phyloP scores from a whole-genome alignment of 2,888 invertebrate species.

The Masnerella sp. region DNA sequence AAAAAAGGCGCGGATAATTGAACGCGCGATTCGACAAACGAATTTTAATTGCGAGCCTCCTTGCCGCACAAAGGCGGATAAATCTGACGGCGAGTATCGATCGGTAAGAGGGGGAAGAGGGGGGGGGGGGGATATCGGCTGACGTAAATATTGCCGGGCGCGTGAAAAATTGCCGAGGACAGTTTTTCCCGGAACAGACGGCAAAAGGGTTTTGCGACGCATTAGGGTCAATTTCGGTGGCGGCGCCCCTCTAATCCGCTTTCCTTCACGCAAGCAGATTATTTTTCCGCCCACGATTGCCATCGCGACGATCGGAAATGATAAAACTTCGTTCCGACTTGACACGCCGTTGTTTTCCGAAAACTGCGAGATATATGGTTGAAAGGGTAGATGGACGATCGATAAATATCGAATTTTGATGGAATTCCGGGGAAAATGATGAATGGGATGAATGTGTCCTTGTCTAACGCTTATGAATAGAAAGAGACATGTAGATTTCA shows the following conservation, averaged over 20 bases:
- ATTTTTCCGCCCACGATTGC: constrained; percentile 21
- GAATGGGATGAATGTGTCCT: too few species aligned
- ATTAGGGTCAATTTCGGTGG: constrained; percentile 36
- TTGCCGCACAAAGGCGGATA: constrained; percentile 7
- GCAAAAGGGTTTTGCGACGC: constrained; percentile 30
- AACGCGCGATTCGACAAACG: constrained; percentile 32
- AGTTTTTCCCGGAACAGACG: constrained; percentile 21
- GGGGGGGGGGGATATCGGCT: constrained; percentile 25
- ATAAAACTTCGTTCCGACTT: too few species aligned
- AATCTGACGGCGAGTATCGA: constrained; percentile 44
- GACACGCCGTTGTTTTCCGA: too few species aligned
- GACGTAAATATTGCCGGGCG: constrained; percentile 42
- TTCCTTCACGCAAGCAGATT: constrained; percentile 7
- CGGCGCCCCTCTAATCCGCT: constrained; percentile 22
- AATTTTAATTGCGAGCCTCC: constrained; percentile 36
- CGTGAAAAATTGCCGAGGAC: constrained; percentile 40
- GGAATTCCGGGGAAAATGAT: too few species aligned
- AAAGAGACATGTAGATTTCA: too few species aligned
- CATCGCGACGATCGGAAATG: not conserved
- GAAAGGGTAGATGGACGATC: too few species aligned
- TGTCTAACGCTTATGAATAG: too few species aligned
- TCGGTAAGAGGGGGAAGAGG: constrained; percentile 15
- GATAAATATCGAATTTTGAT: too few species aligned
- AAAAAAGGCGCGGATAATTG: constrained; percentile 11
- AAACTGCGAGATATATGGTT: too few species aligned